Percentiles rank a stretch among this genome's conserved stretches.
Conservation (phyloP, 2,113 vertebrate species). For the Clarias macrocephalus region DNA sequence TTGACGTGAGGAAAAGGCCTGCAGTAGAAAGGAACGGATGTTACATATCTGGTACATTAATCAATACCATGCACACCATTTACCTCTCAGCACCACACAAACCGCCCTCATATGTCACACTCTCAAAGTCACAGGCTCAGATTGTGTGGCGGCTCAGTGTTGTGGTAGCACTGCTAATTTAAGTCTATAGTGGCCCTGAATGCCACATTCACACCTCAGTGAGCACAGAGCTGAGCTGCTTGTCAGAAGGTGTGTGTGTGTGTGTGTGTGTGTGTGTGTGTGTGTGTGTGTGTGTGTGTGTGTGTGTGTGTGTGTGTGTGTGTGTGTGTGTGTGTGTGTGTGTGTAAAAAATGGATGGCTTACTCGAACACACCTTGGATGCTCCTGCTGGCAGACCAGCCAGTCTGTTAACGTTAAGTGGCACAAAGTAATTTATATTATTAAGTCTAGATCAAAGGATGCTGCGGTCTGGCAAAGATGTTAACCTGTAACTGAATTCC, state of each 20-base stretch:
- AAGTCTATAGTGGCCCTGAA: slow-evolving; percentile 30
- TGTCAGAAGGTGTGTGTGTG: slow-evolving; percentile 23
- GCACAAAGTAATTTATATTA: slow-evolving; percentile 51
- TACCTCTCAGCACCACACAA: slow-evolving; percentile 23
- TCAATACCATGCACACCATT: slow-evolving; percentile 27
- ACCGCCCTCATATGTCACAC: slow-evolving; percentile 28
- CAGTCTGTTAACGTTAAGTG: slow-evolving; percentile 47
- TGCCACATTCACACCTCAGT: slow-evolving; percentile 44
- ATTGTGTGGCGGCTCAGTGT: slow-evolving; percentile 15
- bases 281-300: slow-evolving; percentile 38
- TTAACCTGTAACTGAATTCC: slow-evolving; percentile 29
- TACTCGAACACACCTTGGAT: slow-evolving; percentile 39
- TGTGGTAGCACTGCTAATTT: slow-evolving; percentile 35
- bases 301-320: slow-evolving; percentile 28
- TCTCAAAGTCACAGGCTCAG: slow-evolving; percentile 13
- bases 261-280: slow-evolving; percentile 35
- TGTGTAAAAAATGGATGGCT: slow-evolving; percentile 46
- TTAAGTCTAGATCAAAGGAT: slow-evolving; percentile 39
- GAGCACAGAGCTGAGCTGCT: slow-evolving; percentile 28
- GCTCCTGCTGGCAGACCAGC: slow-evolving; percentile 26
- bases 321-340: slow-evolving; percentile 35
- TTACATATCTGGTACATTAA: slow-evolving; percentile 40
- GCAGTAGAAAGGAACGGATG: slow-evolving; percentile 18
- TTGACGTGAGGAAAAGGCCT: slow-evolving; percentile 34
- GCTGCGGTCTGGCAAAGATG: slow-evolving; percentile 42